A percentile compares a stretch with the other conserved stretches of the same genome.
These are phyloP conservation scores for Cephus spinipes DNA, from an alignment of 2,888 invertebrate genomes.

Conservation along the genomic window DNA sequence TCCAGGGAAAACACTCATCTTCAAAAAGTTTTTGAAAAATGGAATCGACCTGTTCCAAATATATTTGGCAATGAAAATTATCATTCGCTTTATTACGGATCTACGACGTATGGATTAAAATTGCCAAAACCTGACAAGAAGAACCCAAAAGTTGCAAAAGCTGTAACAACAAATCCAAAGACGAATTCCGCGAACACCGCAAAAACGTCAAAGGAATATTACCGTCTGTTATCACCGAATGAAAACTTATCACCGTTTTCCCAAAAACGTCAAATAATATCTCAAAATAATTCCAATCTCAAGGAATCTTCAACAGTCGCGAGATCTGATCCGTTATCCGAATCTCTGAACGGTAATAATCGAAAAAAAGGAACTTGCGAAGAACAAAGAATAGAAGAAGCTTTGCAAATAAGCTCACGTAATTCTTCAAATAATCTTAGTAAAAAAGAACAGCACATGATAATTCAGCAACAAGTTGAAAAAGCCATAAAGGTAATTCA, in stretches of 20 bases:
- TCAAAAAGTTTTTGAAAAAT: not conserved
- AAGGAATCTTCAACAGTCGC: not conserved
- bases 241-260: too few relatives aligned
- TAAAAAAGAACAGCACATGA: conserved; percentile 13
- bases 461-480: conserved; percentile 22
- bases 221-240: not conserved
- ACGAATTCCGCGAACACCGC: not conserved
- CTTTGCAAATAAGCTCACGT: not conserved
- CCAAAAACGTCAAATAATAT: not conserved
- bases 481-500: conserved; percentile 25
- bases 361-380: not conserved
- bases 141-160: not conserved
- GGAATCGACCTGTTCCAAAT: not conserved
- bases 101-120: not conserved
- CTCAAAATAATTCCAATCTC: not conserved
- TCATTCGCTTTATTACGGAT: not conserved
- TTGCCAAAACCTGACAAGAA: not conserved
- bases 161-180: not conserved
- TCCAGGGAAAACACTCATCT: not conserved
- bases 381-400: not conserved
- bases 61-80: conserved; percentile 1
- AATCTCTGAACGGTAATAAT: not conserved
- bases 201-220: not conserved
- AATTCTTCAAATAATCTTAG: not conserved
- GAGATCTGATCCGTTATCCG: not conserved